Base-by-base conservation (phyloP, 1,140 invertebrate species). In the Bombus difficillimus region DNA sequence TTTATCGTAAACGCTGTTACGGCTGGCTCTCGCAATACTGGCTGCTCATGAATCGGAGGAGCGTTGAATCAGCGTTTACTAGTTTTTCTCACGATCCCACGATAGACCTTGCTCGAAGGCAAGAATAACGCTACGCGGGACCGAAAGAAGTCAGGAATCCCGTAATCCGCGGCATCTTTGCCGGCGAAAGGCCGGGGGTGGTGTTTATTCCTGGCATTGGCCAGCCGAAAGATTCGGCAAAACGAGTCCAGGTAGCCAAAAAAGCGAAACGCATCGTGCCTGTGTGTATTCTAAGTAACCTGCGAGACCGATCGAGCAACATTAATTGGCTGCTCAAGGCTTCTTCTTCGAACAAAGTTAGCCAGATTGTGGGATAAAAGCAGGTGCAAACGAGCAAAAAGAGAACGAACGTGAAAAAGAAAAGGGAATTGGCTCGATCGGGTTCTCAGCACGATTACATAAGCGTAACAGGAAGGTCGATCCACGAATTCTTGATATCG, bases 141-240 rank as follows among this genome's bases (percentile, higher is more conserved):
- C 41, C 84, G 82, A 78, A 79, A 80, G 86, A 80, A 90, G 89
- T 72, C 79, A 88, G 88, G 90, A 91, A 89, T 88, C 84, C 86
- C 83, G 87, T 87, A 92, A 92, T 92, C 90, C 89, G 90, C 91
- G 91, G 91, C 89, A 92, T 92, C 91, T 91, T 87, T 82, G 81
- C 62, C 78, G 68, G 59, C 83, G 71, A 83, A 86, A 86, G 83
- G 87, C 90, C 82, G 74, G 73, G 85, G 86, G 86, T 90, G 90
- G 88, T 78, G 85, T 89, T 92, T 62, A 88, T 89, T 88, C 87
- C 64, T 81, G 82, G 69, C 69, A 57, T 86, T 88, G 86, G 74
- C 81, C 81, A 59, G 41, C 73, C 76, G 62, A 79, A 28, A 71
- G 79, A 88, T 86, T 43, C 81, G 0, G 53, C 34, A 41, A 69